Evolutionary conservation across 2,113 vertebrate genomes (phyloP), one percentile per base, ranked within the genome.

Genomic region (Nanorana parkeri): DNA sequence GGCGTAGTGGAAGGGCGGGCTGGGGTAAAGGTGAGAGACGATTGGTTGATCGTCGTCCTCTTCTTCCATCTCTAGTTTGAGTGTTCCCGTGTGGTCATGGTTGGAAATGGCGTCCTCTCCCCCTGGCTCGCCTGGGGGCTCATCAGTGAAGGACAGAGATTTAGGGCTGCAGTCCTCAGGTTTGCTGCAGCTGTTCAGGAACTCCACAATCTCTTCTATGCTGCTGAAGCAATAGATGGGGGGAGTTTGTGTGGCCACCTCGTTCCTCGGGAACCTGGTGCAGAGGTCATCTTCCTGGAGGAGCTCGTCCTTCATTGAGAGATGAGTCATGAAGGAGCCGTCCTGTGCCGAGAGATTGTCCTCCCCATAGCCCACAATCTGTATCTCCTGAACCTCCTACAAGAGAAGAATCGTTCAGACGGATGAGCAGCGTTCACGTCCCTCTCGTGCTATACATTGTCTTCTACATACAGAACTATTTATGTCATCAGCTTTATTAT

Each of bases 351-450:
- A 32, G 56, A 63, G 63, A 26, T 28, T 4, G 16, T 64, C 76
- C 7, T 63, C 68, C 21, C 68, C 41, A 47, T 17, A 72, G 3
- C 68, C 68, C 0, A 54, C 24, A 54, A 73, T 81, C 36, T 26
- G 64, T 23, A 81, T 73, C 47, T 73, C 78, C 68, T 68, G 52
- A 26, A 79, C 58, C 13, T 79, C 77, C 77, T 81, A 10, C 21
- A 61, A 77, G 51, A 32, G 16, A 76, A 47, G 20, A 23, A 11
- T n/a, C 8, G 4, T 36, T 19, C 19, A 24, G 17, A 56, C 21
- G 58, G 41, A 51, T 19, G 17, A 29, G 32, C 4, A 23, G 4
- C 21, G 17, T 29, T 3, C 21, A 16, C 2, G 1, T 13, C 13
- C 4, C 8, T 19, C 66, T 41, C 20, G 2, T 21, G 3, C 16